These are phyloP conservation scores for Anoplophora glabripennis DNA, from an alignment of 1,140 invertebrate species.

Conservation along the genomic window DNA sequence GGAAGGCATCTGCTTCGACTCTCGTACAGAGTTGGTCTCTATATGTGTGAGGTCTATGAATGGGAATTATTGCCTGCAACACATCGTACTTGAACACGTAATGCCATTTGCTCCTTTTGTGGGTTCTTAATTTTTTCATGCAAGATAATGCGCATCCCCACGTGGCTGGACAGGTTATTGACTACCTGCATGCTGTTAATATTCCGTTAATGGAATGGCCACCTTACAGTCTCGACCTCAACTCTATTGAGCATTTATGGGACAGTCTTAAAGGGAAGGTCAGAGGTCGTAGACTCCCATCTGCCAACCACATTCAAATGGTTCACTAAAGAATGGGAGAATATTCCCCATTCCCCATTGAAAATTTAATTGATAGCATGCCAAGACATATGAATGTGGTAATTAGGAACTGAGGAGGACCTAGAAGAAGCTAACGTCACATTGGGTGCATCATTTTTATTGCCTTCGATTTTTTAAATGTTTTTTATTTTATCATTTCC, in stretches of 20 bases:
- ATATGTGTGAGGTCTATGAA: constrained; percentile 3
- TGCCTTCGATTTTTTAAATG: too few relatives aligned
- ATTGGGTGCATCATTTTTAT: too few relatives aligned
- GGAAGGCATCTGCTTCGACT: constrained; percentile 14
- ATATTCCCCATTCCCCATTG: too few relatives aligned
- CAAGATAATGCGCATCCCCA: constrained; percentile 8
- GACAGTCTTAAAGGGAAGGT: constrained; percentile 3
- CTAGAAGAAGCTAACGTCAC: too few relatives aligned
- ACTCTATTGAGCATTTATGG: constrained; percentile 8
- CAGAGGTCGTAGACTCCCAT: constrained; percentile 4
- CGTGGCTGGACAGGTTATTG: constrained; percentile 10
- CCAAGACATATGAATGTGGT: too few relatives aligned
- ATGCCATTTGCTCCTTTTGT: too few relatives aligned
- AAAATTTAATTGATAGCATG: too few relatives aligned
- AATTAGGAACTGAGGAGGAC: too few relatives aligned
- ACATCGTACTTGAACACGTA: constrained; percentile 3
- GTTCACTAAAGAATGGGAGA: too few relatives aligned
- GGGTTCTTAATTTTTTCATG: constrained; percentile 1
- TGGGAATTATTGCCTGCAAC: constrained; percentile 6
- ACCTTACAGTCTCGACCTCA: not conserved
- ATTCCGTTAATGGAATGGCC: too few relatives aligned
- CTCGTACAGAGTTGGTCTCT: constrained; percentile 12
- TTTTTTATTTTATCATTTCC: too few relatives aligned
- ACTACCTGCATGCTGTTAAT: constrained; percentile 1
- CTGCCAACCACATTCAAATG: too few relatives aligned